Evolutionary conservation across 2,797 vertebrate genomes (phyloP).

Genomic region (Mormyrops boulengeri): DNA sequence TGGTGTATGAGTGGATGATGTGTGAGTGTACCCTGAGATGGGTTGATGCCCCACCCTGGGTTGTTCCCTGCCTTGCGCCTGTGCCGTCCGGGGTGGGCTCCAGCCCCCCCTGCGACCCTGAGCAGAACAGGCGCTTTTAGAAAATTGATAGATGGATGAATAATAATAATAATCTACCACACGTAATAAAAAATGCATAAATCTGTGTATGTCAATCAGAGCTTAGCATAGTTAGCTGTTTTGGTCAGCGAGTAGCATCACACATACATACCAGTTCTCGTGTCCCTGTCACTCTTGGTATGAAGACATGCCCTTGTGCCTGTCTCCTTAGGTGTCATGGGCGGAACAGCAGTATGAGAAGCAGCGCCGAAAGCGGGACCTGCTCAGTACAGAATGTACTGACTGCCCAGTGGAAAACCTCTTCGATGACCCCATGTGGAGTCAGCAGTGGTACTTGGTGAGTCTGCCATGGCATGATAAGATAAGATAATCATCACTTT

Average conservation of each 20-base stretch:
- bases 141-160: not conserved
- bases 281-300: not conserved
- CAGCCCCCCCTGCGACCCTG: not conserved
- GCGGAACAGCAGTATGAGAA: slow-evolving; percentile 97
- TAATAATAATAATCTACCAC: not conserved
- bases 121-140: not conserved
- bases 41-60: too few species aligned
- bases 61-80: too few species aligned
- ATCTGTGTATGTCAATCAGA: not conserved
- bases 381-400: slow-evolving; percentile 51
- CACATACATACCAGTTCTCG: not conserved
- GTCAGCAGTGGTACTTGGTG: slow-evolving; percentile 97
- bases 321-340: slow-evolving; percentile 77
- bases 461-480: slow-evolving; percentile 44
- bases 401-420: slow-evolving; percentile 74
- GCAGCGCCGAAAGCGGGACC: slow-evolving; percentile 71
- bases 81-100: too few species aligned
- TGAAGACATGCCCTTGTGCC: not conserved
- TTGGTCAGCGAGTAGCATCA: not conserved
- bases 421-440: slow-evolving; percentile 98
- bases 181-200: not conserved
- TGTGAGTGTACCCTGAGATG: too few species aligned
- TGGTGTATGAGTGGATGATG: too few species aligned
- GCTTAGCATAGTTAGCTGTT: not conserved
- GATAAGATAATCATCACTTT: too few species aligned